These are phyloP conservation scores for Cossypha polioptera DNA, from an alignment of 2,797 vertebrate species.

Conservation along the genomic window DNA sequence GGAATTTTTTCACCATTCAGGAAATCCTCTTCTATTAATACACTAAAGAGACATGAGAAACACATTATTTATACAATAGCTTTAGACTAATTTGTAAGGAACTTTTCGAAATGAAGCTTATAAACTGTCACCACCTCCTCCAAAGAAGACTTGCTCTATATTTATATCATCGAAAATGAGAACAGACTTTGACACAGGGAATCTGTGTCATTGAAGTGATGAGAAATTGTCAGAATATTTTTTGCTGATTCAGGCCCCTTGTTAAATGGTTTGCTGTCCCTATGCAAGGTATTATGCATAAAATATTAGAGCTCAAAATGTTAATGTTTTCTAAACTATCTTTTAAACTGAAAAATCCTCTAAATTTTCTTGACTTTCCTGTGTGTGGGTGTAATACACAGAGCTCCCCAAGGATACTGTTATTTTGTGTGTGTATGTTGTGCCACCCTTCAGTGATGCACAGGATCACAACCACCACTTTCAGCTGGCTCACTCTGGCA, in stretches of 20 bases:
- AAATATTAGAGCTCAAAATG: not conserved
- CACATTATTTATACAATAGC: not conserved
- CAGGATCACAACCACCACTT: not conserved
- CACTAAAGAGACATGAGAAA: not conserved
- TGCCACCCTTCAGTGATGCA: not conserved
- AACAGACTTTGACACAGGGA: not conserved
- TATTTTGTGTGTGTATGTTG: not conserved
- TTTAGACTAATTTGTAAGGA: not conserved
- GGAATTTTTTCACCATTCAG: not conserved
- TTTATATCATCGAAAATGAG: not conserved
- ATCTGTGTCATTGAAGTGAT: not conserved
- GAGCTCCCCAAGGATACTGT: not conserved
- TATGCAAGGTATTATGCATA: not conserved
- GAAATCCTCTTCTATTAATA: not conserved
- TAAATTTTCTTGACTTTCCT: not conserved
- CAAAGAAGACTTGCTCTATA: not conserved
- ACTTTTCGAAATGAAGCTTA: not conserved
- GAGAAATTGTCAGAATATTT: not conserved
- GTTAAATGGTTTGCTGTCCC: not conserved
- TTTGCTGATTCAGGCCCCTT: not conserved
- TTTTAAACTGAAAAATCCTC: not conserved
- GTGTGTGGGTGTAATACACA: fast-evolving
- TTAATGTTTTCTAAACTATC: not conserved
- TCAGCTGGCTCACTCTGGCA: not conserved
- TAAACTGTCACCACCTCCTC: not conserved